Evolutionary conservation across 2,797 vertebrate species (phyloP).

Genomic region (Ptychadena robeensis): DNA sequence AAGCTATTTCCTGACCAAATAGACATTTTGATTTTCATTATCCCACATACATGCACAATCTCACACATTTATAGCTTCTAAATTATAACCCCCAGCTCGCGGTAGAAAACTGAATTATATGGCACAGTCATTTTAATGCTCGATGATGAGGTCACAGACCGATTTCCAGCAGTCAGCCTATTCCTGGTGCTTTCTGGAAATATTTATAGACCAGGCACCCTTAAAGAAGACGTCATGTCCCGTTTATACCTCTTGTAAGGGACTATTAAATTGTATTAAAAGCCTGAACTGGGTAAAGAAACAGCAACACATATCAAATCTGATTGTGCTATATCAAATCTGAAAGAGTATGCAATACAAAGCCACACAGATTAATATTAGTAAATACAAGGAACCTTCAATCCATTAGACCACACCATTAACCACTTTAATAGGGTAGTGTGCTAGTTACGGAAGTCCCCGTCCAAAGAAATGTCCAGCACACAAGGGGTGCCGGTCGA

Average conservation of each 20-base stretch:
- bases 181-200: conserved; percentile 1
- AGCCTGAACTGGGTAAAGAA: neutral
- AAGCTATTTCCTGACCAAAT: conserved; percentile 18
- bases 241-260: neutral
- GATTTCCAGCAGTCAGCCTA: conserved; percentile 12
- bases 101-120: conserved; percentile 28
- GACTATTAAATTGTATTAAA: neutral
- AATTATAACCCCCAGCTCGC: conserved; percentile 36
- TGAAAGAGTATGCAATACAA: neutral
- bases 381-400: too few relatives aligned
- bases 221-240: neutral
- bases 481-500: too few relatives aligned
- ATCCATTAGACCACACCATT: too few relatives aligned
- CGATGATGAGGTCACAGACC: conserved; percentile 6
- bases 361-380: neutral
- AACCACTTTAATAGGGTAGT: too few relatives aligned
- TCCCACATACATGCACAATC: conserved; percentile 3
- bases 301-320: neutral
- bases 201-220: neutral
- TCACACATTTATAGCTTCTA: conserved; percentile 10
- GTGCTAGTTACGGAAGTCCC: too few relatives aligned
- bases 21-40: conserved; percentile 14
- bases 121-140: conserved; percentile 11
- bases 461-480: too few relatives aligned
- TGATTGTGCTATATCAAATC: neutral